phyloP scores from a whole-genome alignment of 2,113 vertebrate genomes.

The Varanus komodoensis region DNA sequence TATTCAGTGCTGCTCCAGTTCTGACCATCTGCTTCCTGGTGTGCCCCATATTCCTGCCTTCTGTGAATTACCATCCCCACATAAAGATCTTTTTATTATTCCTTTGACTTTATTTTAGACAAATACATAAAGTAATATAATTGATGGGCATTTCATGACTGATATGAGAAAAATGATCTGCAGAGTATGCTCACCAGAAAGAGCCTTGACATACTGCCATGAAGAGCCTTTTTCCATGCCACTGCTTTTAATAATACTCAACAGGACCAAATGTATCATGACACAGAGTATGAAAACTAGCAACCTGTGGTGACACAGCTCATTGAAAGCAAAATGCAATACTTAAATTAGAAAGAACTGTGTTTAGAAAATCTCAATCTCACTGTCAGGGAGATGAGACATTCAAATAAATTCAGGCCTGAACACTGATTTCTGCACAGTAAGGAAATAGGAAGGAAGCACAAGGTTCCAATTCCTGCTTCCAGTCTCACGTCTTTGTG shows the following conservation, averaged over 20 bases:
- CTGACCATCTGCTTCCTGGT: neutral
- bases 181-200: neutral
- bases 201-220: neutral
- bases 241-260: neutral
- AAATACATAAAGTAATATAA: too few relatives aligned
- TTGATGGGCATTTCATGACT: neutral
- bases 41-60: neutral
- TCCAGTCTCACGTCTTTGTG: neutral
- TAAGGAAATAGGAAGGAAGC: neutral
- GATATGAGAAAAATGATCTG: neutral
- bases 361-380: neutral
- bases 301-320: neutral
- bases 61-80: neutral
- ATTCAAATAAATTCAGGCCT: neutral
- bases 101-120: too few relatives aligned
- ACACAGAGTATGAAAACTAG: neutral
- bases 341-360: neutral
- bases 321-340: neutral
- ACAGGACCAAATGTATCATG: neutral
- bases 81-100: too few relatives aligned
- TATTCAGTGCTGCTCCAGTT: neutral
- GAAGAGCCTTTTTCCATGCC: neutral
- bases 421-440: neutral
- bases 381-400: neutral
- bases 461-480: neutral